These are phyloP conservation scores for Hydrozoanthus gracilis DNA, from an alignment of 92 coral and sea anemone species.

Conservation along the genomic window DNA sequence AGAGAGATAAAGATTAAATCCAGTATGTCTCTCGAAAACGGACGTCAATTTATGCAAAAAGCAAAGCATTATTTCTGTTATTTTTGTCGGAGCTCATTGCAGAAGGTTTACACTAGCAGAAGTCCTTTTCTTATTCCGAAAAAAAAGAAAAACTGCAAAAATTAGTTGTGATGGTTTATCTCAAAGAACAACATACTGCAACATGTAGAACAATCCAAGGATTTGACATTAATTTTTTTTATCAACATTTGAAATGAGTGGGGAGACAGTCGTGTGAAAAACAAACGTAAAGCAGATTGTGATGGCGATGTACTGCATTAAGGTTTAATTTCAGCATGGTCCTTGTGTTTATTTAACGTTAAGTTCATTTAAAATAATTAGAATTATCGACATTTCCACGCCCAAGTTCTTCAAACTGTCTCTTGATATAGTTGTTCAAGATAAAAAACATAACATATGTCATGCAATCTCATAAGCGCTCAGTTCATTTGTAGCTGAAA, in stretches of 20 bases:
- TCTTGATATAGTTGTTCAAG: constrained; percentile 21
- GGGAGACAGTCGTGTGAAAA: constrained; percentile 34
- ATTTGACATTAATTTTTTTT: background rate
- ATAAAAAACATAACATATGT: constrained; percentile 27
- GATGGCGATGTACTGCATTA: constrained; percentile 6
- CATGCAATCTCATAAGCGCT: background rate
- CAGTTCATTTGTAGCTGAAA: background rate
- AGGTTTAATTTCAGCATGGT: constrained; percentile 4
- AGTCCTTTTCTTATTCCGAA: no score
- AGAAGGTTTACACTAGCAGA: no score
- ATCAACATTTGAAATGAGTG: constrained; percentile 8
- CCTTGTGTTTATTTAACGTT: constrained; percentile 47
- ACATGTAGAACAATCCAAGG: background rate
- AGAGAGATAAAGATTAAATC: constrained; percentile 10
- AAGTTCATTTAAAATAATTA: constrained; percentile 39
- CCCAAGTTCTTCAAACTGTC: constrained; percentile 27
- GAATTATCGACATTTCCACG: constrained; percentile 36
- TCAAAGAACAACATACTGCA: background rate
- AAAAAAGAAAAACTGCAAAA: no score
- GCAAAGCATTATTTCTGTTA: no score
- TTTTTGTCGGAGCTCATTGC: no score
- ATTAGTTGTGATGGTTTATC: background rate
- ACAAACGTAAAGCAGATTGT: background rate
- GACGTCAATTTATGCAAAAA: no score
- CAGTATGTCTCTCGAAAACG: background rate